Evolutionary conservation across 1,140 invertebrate species (phyloP), one percentile per base, ranked within the genome.

Genomic region (Aphis craccivora): DNA sequence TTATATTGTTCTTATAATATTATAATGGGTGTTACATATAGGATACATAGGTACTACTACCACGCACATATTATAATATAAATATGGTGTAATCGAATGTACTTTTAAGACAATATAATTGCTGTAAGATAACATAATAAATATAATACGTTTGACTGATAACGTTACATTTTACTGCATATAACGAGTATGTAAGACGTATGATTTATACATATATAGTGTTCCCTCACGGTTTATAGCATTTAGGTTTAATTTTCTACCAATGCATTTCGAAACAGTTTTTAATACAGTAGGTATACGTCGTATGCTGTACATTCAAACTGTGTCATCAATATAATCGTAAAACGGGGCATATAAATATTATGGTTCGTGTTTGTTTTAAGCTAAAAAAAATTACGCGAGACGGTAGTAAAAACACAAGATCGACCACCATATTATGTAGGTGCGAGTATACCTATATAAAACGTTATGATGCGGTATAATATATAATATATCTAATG

Each of bases 401-500:
- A 37, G 87, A 55, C 48, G 87, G 87, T 23, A 89, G 48, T 89
- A 89, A 89, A 89, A 89, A 55, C 51, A 35, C 22, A 11, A 53
- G 53, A 25, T 25, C 9, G n/a, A n/a, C n/a, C 2, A 18, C 23
- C 35, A 55, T 89, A 37, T 51, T 51, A 51, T 51, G 37, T 40
- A 40, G 37, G 48, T n/a, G n/a, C n/a, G n/a, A n/a, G n/a, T 51
- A 14, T 51, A 51, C 14, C 48, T 51, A 51, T 55, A 37, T 86
- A 43, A 40, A 35, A 40, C 4, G 23, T 23, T 6, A 23, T 7
- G 83, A 86, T 11, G 40, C 81, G 1, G 25, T 45, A 45, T n/a
- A 86, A 30, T 89, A 86, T 89, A 86, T 89, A 20, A 25, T 90
- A 53, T 89, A 35, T 14, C 48, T 76, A 76, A 76, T 20, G 18